Evolutionary conservation across 2,797 vertebrate species (phyloP), one percentile per base, ranked within the genome.

Genomic region (Sparus aurata): DNA sequence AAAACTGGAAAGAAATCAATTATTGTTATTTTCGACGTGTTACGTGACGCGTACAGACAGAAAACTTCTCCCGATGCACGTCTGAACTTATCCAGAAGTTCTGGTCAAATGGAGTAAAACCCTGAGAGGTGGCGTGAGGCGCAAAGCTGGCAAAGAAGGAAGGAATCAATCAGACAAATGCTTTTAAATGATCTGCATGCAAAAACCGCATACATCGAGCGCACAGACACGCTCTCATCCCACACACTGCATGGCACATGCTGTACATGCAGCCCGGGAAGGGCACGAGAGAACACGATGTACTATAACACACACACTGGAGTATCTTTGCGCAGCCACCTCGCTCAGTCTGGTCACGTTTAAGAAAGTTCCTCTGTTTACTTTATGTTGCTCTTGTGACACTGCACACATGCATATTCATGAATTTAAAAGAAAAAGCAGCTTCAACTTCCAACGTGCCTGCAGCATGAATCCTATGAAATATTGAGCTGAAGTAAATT

Each of bases 241-340:
- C 9, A 43, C 9, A 47, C 69, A 57, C 49, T 27, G 3, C 22
- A 38, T 12, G 43, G 59, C 52, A 64, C 76, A 84, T 69, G 57
- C 17, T 84, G 83, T 66, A 60, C 77, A 77, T 85, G 69, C 41
- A 68, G 66, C 16, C 50, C 3, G 4, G 18, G 47, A 62, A 57
- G 13, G 68, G 34, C 38, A 18, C 22, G 17, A 73, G 53, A 78
- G 87, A 74, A 91, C 85, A 92, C 71, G 8, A 74, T 87, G 86
- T 84, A 79, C 86, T 76, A 75, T 30, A 50, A 57, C 27, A 54
- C 73, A 4, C 57, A 57, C 43, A 23, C 46, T 22, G 66, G 54
- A 55, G 66, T 61, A 12, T 41, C 27, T 77, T 47, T 67, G 61
- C 50, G 60, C 47, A 22, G 16, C 25, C 30, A 63, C n/a, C 64